These are phyloP conservation scores for Tetrao urogallus DNA, from an alignment of 2,113 vertebrate genomes.

Conservation along the genomic window DNA sequence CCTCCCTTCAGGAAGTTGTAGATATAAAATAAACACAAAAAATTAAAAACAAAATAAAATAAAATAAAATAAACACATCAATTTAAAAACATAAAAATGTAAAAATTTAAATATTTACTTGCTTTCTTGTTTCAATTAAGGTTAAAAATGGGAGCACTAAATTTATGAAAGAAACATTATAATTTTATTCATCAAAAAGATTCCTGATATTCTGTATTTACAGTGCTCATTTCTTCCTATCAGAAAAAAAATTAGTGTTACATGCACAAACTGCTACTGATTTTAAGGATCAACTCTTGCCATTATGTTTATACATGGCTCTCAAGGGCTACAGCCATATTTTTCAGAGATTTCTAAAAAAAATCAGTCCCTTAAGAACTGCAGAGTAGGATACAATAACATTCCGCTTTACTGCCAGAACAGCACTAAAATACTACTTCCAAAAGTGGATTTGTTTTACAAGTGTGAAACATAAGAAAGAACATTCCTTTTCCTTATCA, in stretches of 20 bases:
- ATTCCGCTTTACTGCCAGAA: neutral
- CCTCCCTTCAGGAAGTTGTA: too few relatives aligned
- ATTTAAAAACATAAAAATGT: neutral
- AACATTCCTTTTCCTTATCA: neutral
- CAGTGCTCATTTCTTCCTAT: neutral
- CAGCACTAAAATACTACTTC: neutral
- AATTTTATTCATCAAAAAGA: neutral
- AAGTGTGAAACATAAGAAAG: neutral
- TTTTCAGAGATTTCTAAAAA: neutral
- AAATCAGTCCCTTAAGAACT: neutral
- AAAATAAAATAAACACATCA: neutral
- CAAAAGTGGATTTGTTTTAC: accelerated
- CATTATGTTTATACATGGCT: neutral
- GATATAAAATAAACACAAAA: too few relatives aligned
- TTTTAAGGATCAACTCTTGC: neutral
- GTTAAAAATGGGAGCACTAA: neutral
- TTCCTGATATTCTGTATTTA: neutral
- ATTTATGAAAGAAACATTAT: neutral
- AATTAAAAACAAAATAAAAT: too few relatives aligned
- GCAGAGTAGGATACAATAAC: neutral
- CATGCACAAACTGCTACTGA: neutral
- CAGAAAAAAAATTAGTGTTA: neutral
- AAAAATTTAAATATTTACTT: neutral
- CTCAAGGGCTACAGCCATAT: neutral
- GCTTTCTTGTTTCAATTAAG: neutral